A percentile compares a stretch with the other conserved stretches of the same genome.
Evolutionary conservation across 2,113 vertebrate species (phyloP).

Genomic region (Amblyopsis rosae): DNA sequence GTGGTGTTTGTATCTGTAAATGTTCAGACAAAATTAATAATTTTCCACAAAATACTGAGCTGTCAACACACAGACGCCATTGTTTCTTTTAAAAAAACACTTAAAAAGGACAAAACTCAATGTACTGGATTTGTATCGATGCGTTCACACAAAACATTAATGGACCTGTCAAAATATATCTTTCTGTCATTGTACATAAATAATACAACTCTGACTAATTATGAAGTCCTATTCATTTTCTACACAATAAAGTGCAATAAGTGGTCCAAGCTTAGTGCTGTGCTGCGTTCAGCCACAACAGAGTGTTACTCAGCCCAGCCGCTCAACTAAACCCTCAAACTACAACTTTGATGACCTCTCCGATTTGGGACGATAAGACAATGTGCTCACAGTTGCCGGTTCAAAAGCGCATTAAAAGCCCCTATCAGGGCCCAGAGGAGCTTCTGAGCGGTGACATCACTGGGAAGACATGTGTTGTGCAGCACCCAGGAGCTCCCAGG

Average conservation of each 20-base stretch:
- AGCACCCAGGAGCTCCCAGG: slow-evolving; percentile 58
- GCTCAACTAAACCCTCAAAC: slow-evolving; percentile 33
- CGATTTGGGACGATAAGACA: slow-evolving; percentile 32
- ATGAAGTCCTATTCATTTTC: too few relatives aligned
- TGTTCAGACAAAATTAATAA: too few relatives aligned
- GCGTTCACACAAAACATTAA: too few relatives aligned
- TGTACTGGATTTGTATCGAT: too few relatives aligned
- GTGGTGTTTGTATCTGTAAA: too few relatives aligned
- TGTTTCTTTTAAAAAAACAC: too few relatives aligned
- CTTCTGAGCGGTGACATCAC: slow-evolving; percentile 56
- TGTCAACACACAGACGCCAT: too few relatives aligned
- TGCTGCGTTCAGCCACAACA: slow-evolving; percentile 37
- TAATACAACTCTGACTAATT: too few relatives aligned
- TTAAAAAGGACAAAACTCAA: too few relatives aligned
- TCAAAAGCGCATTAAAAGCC: slow-evolving; percentile 40
- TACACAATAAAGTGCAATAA: too few relatives aligned
- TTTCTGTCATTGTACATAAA: neutral
- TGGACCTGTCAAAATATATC: neutral
- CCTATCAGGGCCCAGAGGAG: neutral
- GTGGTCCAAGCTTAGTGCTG: too few relatives aligned
- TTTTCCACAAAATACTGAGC: too few relatives aligned
- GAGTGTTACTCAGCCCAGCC: slow-evolving; percentile 36
- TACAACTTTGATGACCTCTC: slow-evolving; percentile 43
- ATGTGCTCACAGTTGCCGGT: slow-evolving; percentile 25
- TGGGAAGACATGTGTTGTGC: slow-evolving; percentile 57